A percentile compares a stretch with the other conserved stretches of the same genome.
These are phyloP conservation scores for Saimiri boliviensis DNA, from an alignment of 2,113 vertebrate species.

Conservation along the genomic window DNA sequence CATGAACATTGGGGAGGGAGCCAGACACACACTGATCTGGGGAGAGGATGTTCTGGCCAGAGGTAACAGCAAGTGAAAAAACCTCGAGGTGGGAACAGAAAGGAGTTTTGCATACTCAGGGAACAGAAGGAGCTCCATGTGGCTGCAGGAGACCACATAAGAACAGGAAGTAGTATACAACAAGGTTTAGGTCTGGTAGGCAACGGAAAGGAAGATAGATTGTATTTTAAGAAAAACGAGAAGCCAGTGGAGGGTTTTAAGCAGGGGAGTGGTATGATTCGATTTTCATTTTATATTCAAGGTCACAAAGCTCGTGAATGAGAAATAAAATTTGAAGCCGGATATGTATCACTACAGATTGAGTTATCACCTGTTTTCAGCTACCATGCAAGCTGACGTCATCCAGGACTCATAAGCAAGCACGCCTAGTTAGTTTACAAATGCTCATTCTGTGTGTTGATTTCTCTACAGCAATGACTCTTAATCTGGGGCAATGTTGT, in stretches of 20 bases:
- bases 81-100: background rate
- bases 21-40: background rate
- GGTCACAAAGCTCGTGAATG: conserved; percentile 31
- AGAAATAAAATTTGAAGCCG: conserved; percentile 43
- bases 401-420: background rate
- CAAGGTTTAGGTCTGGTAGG: background rate
- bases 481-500: background rate
- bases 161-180: accelerated
- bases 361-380: background rate
- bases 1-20: background rate
- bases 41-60: too few relatives aligned
- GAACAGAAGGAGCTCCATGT: background rate
- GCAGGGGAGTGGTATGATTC: background rate
- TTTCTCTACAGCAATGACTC: background rate
- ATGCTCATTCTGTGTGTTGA: background rate
- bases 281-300: conserved; percentile 55
- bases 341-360: background rate
- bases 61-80: background rate
- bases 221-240: conserved; percentile 10
- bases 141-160: background rate
- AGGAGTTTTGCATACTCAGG: background rate
- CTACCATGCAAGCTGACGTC: background rate
- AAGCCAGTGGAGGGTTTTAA: conserved; percentile 16
- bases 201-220: background rate
- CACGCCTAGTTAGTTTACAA: background rate